Evolutionary conservation across 2,888 invertebrate species (phyloP), one percentile per base, ranked within the genome.

Genomic region (Lithophane socia): DNA sequence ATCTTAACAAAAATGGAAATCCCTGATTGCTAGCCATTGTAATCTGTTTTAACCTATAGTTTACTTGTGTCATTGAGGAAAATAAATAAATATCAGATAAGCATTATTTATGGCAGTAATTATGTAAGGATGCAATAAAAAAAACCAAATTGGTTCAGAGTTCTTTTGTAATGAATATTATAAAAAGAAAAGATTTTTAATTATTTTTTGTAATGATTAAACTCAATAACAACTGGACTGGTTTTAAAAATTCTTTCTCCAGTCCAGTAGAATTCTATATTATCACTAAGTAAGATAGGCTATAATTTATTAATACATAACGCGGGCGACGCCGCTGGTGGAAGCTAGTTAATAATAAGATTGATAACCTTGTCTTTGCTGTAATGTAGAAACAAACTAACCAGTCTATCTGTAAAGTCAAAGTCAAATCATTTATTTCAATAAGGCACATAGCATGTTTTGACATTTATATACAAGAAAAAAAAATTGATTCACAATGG

Each of bases 51-150:
- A 24, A 52, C 58, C 21, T 54, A 0, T 37, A 66, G 44, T 61
- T 42, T 13, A 63, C 37, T 24, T 37, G 37, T 54, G 10, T 47
- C 9, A 29, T 47, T 77, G 37, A 67, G 10, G 24, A 68, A 77
- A 68, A 58, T 21, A 64, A 47, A 9, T 37, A 44, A 54, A 69
- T 65, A 78, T 79, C 18, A 65, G 58, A 58, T 71, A 65, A 52
- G 18, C 52, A 37, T 64, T 64, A 4, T 54, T 63, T 73, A 73
- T 42, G 47, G 16, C 63, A 37, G 21, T 56, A 37, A 47, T 47
- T 75, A 63, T 29, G n/a, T 37, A 9, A n/a, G 29, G n/a, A 52
- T 60, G n/a, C 12, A 42, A 37, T 42, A 24, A 24, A 13, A n/a
- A 3, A 56, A 5, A 54, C 21, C 24, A 16, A 63, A 37, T n/a